A percentile compares a stretch with the other conserved stretches of the same genome.
Conservation (phyloP, 2,797 vertebrate species). For the Lateolabrax maculatus region DNA sequence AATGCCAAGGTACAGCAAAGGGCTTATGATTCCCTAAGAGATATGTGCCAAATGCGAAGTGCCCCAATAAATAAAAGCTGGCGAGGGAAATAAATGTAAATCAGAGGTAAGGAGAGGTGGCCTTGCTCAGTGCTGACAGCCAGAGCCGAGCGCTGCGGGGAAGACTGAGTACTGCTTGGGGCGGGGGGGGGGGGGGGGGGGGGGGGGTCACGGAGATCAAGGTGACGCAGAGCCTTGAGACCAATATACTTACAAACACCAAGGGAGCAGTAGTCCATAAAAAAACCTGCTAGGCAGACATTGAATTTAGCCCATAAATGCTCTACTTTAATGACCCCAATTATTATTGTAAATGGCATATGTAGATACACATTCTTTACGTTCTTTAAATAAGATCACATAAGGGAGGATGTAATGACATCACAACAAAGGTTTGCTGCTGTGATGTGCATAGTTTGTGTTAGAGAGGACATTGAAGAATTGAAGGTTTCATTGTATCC, state of each 20-base stretch:
- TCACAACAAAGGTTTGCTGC: constrained; percentile 47
- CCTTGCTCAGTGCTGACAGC: constrained; percentile 77
- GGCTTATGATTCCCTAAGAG: constrained; percentile 84
- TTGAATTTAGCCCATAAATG: constrained; percentile 81
- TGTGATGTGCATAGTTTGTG: constrained; percentile 31
- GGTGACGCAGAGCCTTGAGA: constrained; percentile 84
- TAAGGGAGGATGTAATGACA: constrained; percentile 33
- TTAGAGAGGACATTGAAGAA: constrained; percentile 16
- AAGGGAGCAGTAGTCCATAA: constrained; percentile 83
- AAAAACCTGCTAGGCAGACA: constrained; percentile 75
- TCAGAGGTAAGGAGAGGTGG: constrained; percentile 84
- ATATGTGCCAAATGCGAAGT: constrained; percentile 87
- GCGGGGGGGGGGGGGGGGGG: constrained; percentile 70
- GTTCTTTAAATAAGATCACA: constrained; percentile 62
- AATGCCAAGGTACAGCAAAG: constrained; percentile 83
- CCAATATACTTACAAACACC: constrained; percentile 83
- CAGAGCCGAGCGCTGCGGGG: constrained; percentile 69
- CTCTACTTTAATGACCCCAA: constrained; percentile 79
- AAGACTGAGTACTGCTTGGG: constrained; percentile 79
- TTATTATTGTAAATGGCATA: constrained; percentile 79
- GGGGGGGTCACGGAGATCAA: constrained; percentile 84
- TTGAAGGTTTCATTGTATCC: constrained; percentile 2
- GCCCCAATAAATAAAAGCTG: constrained; percentile 88
- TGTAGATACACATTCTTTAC: constrained; percentile 65
- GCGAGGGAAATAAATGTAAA: constrained; percentile 87